Percentiles rank a stretch among this genome's conserved stretches.
These are phyloP conservation scores for Chroicocephalus ridibundus DNA, from an alignment of 2,113 vertebrate species.

Conservation along the genomic window DNA sequence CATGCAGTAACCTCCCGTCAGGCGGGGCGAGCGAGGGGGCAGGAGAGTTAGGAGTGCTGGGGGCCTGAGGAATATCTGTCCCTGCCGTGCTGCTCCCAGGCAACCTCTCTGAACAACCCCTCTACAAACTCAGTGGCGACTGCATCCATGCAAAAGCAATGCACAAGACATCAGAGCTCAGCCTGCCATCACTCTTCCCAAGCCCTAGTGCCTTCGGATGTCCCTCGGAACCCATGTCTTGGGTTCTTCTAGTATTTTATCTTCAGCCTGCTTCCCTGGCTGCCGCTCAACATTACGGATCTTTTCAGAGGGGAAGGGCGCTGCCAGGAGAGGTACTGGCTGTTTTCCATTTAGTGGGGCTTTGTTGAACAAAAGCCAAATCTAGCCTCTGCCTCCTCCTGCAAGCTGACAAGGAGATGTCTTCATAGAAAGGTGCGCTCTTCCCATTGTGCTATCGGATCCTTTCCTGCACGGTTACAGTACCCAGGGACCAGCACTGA, in stretches of 20 bases:
- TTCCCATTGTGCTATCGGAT: neutral
- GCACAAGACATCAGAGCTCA: neutral
- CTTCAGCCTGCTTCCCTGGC: neutral
- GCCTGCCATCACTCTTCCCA: neutral
- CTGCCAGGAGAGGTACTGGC: neutral
- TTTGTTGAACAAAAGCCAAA: neutral
- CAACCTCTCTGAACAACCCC: neutral
- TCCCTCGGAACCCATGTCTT: neutral
- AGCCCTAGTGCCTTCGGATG: neutral
- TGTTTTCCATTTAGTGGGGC: neutral
- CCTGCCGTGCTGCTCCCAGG: neutral
- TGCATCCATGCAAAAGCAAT: neutral
- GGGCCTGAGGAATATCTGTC: neutral
- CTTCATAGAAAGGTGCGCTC: neutral
- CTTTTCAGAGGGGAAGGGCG: neutral
- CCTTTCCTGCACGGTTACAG: neutral
- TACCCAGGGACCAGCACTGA: neutral
- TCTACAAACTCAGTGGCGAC: fast-evolving
- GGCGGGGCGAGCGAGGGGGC: neutral
- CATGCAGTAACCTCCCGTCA: neutral
- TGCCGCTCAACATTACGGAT: neutral
- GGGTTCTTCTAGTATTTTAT: neutral
- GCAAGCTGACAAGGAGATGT: neutral
- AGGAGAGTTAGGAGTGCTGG: neutral
- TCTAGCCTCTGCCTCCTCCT: neutral